These are phyloP conservation scores for Zapus hudsonius DNA, from an alignment of 2,113 vertebrate species.

Conservation along the genomic window DNA sequence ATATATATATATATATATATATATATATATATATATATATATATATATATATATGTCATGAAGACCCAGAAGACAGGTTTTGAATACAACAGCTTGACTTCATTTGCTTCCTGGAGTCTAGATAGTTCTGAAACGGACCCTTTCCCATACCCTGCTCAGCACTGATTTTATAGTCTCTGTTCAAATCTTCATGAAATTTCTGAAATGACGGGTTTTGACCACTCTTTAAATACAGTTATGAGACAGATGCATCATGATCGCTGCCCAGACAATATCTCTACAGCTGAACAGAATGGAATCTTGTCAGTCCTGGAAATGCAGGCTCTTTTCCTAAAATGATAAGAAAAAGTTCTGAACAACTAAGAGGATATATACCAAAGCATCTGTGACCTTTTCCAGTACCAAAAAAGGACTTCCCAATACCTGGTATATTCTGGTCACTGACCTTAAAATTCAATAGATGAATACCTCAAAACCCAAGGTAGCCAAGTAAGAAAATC, in stretches of 20 bases:
- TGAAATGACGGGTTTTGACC: not conserved
- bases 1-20: too few species aligned
- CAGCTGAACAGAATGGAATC: conserved; percentile 27
- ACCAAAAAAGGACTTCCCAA: not conserved
- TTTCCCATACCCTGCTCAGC: not conserved
- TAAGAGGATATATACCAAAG: not conserved
- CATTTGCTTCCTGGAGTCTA: not conserved
- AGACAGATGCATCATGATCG: not conserved
- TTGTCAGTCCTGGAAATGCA: conserved; percentile 16
- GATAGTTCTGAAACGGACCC: not conserved
- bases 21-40: too few species aligned
- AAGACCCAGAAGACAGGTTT: not conserved
- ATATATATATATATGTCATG: not conserved
- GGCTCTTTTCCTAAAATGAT: conserved; percentile 16
- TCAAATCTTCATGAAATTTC: not conserved
- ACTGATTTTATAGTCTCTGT: not conserved
- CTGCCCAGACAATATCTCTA: conserved; percentile 26
- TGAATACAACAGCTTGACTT: not conserved
- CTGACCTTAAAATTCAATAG: not conserved
- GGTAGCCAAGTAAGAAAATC: not conserved
- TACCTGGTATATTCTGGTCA: not conserved
- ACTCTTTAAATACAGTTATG: conserved; percentile 6
- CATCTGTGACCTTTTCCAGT: not conserved
- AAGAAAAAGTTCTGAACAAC: not conserved
- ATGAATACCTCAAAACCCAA: not conserved